These are phyloP conservation scores for Apogon talboti DNA, from an alignment of 2,797 vertebrate genomes.

Conservation along the genomic window DNA sequence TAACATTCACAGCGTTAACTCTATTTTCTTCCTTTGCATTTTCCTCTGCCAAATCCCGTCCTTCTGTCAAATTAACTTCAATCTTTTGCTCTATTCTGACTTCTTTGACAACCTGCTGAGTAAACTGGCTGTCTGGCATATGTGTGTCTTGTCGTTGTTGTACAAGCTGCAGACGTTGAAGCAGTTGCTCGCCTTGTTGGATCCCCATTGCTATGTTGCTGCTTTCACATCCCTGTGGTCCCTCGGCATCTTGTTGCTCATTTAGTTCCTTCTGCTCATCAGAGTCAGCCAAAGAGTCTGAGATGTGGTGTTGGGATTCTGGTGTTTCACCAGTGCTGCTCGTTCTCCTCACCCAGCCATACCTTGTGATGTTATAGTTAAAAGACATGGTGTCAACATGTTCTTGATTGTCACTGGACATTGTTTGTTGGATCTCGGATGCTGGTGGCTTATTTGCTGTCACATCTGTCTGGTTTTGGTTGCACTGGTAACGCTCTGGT, in stretches of 20 bases:
- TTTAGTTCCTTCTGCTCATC: slow-evolving; percentile 19
- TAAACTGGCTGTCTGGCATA: slow-evolving; percentile 24
- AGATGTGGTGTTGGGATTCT: background rate
- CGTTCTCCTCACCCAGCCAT: slow-evolving; percentile 54
- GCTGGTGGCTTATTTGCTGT: slow-evolving; percentile 14
- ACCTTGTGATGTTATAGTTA: slow-evolving; percentile 43
- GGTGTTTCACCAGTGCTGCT: slow-evolving; percentile 27
- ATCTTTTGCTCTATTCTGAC: slow-evolving; percentile 12
- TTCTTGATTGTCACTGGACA: slow-evolving; percentile 20
- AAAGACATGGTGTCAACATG: slow-evolving; percentile 35
- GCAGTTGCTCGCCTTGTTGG: slow-evolving; percentile 78
- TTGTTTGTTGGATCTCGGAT: slow-evolving; percentile 8
- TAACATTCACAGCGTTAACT: slow-evolving; percentile 3
- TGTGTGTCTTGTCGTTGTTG: slow-evolving; percentile 68
- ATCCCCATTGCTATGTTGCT: slow-evolving; percentile 55
- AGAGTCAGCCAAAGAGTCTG: slow-evolving; percentile 3
- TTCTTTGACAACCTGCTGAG: slow-evolving; percentile 26
- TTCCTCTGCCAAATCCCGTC: slow-evolving; percentile 4
- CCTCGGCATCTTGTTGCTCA: background rate
- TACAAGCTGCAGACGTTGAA: slow-evolving; percentile 72
- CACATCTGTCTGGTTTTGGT: slow-evolving; percentile 10
- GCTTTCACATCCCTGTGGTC: slow-evolving; percentile 16
- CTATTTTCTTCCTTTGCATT: slow-evolving; percentile 21
- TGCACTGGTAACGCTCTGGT: slow-evolving; percentile 13
- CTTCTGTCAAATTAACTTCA: slow-evolving; percentile 14